phyloP scores from a whole-genome alignment of 2,797 vertebrate genomes.

The Alectoris magna region DNA sequence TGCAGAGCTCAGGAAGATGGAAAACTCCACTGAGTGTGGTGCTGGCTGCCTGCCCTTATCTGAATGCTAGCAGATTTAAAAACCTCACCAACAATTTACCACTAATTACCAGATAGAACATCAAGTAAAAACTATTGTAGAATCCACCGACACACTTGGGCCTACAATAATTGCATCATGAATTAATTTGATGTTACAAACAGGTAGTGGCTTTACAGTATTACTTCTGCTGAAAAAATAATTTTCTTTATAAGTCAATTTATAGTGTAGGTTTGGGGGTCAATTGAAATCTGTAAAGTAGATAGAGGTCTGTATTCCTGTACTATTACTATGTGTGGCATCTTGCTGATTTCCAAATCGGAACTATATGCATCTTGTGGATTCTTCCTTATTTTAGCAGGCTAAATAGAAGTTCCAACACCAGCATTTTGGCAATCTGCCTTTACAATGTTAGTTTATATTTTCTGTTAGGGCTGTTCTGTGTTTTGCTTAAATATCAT shows the following conservation, averaged over 20 bases:
- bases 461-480: neutral
- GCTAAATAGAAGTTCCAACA: neutral
- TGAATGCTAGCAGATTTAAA: slow-evolving; percentile 16
- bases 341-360: neutral
- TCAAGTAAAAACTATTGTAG: neutral
- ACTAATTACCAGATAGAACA: neutral
- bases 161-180: neutral
- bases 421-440: neutral
- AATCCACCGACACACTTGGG: neutral
- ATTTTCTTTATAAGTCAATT: neutral
- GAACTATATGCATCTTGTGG: neutral
- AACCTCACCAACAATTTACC: neutral
- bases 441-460: neutral
- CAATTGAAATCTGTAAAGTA: neutral
- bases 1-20: slow-evolving; percentile 9
- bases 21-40: neutral
- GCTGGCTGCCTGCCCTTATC: slow-evolving; percentile 47
- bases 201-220: neutral
- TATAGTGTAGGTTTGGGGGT: neutral
- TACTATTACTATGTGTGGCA: neutral
- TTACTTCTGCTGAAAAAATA: neutral
- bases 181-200: slow-evolving; percentile 18
- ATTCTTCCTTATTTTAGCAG: neutral
- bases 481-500: neutral
- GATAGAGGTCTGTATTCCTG: neutral